Evolutionary conservation across 2,113 vertebrate species (phyloP).

Genomic region (Oxyura jamaicensis): DNA sequence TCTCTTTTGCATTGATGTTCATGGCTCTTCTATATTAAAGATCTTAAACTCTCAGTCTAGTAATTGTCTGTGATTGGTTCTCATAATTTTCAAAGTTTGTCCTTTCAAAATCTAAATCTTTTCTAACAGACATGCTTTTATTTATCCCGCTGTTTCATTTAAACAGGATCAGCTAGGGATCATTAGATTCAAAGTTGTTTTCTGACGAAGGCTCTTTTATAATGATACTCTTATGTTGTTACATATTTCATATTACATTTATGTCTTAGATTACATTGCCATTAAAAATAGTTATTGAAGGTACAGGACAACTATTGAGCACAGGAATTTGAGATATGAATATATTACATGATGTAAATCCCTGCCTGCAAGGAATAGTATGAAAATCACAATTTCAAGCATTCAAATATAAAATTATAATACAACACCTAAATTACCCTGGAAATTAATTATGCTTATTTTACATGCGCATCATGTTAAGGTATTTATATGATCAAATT

Average conservation of each 20-base stretch:
- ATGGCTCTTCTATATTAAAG: neutral
- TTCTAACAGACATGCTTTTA: neutral
- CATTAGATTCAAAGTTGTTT: neutral
- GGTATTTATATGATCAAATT: neutral
- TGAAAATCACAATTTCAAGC: neutral
- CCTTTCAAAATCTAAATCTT: constrained; percentile 8
- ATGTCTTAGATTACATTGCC: neutral
- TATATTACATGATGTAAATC: neutral
- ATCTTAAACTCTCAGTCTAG: neutral
- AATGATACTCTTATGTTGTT: neutral
- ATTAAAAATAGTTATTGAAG: neutral
- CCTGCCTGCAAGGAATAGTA: neutral
- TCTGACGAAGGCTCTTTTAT: neutral
- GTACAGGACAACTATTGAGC: neutral
- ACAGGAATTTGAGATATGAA: neutral
- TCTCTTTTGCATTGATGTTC: neutral
- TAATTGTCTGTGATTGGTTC: neutral
- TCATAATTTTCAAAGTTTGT: neutral
- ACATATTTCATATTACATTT: neutral
- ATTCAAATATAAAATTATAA: neutral
- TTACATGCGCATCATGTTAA: neutral
- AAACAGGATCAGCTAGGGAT: neutral
- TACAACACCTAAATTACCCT: neutral
- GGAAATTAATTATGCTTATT: neutral
- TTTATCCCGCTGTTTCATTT: constrained; percentile 23